Conservation (phyloP, 2,113 vertebrate species). For the Rostratula benghalensis region DNA sequence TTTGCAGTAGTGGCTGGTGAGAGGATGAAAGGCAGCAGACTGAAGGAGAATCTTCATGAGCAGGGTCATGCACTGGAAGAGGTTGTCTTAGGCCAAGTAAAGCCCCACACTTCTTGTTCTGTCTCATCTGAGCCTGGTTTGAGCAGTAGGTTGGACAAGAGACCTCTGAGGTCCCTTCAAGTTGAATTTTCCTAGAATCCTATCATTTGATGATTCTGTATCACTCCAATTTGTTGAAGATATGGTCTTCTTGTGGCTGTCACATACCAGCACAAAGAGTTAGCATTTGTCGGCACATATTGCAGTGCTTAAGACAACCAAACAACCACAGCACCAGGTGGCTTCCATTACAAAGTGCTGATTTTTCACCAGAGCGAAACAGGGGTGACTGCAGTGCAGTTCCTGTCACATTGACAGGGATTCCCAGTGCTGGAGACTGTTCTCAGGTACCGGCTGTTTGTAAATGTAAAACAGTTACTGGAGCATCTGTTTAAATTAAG, state of each 20-base stretch:
- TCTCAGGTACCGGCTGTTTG: constrained; percentile 27
- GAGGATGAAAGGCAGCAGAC: background rate
- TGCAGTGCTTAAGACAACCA: background rate
- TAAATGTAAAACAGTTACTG: constrained; percentile 30
- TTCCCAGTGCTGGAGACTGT: background rate
- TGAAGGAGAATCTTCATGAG: background rate
- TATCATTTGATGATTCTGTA: background rate
- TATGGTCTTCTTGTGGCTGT: background rate
- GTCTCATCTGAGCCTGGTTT: background rate
- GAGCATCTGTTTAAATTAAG: constrained; percentile 39
- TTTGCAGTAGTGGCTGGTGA: background rate
- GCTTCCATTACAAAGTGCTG: constrained; percentile 19
- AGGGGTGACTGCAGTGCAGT: background rate
- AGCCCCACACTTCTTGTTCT: background rate
- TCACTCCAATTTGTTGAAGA: background rate
- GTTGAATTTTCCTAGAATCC: background rate
- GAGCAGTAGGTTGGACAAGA: background rate
- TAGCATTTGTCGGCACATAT: background rate
- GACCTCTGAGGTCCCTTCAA: background rate
- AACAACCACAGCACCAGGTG: background rate
- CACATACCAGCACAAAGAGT: background rate
- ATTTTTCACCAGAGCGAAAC: constrained; percentile 9
- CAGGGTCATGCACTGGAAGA: background rate
- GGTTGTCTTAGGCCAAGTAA: background rate
- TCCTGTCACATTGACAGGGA: constrained; percentile 3